Evolutionary conservation across 2,113 vertebrate species (phyloP), one percentile per base, ranked within the genome.

Genomic region (Connochaetes taurinus): DNA sequence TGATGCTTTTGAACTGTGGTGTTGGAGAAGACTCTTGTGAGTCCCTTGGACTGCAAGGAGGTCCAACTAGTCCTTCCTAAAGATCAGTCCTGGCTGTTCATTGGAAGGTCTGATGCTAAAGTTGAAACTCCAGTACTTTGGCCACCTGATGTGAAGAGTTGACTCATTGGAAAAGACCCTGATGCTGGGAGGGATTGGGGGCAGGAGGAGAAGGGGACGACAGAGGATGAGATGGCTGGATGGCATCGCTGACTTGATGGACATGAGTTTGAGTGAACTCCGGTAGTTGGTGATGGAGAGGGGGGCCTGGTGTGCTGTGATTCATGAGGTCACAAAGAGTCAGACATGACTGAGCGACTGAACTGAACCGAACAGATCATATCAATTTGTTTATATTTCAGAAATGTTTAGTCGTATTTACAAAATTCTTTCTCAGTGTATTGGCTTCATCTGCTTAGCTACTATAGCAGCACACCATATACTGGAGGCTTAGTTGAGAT

Each of bases 181-280:
- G 16, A n/a, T n/a, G 33, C 64, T 67, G 33, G 8, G 16, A n/a
- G 33, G 33, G 16, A 10, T 67, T 5, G 3, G 1, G 16, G 16
- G 16, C 33, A 4, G 62, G 33, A 67, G 33, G 4, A 67, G 33
- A 67, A 67, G 16, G 33, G 33, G 33, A n/a, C 1, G 0, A n/a
- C 33, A 67, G 62, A 67, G 60, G 29, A 62, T 31, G 29, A 62
- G 29, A 31, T 62, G 13, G 60, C 13, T 7, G 6, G 1, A 62
- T 62, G 29, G 29, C 2, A 33, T 31, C 29, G 31, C 2, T 7
- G 2, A 62, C 29, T 62, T 0, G 0, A 7, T 31, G 29, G 60
- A 31, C 25, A 58, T 62, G 60, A 62, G 6, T 62, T 7, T 62
- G 60, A 62, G 29, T 31, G 29, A 62, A 33, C 13, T 33, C 60